phyloP scores from a whole-genome alignment of 2,113 vertebrate species.

The Struthidea cinerea region DNA sequence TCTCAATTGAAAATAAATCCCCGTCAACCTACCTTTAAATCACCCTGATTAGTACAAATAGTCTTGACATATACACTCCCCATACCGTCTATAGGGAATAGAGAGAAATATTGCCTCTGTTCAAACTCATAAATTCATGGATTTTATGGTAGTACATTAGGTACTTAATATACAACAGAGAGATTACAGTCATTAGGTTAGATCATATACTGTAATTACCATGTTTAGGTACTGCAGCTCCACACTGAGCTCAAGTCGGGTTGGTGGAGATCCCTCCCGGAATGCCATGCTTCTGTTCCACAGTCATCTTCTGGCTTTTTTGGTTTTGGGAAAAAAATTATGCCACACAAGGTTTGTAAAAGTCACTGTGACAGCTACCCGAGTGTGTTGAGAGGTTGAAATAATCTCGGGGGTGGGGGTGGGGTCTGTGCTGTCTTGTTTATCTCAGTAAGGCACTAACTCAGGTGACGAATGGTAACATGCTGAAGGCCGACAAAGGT shows the following conservation, averaged over 20 bases:
- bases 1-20: slow-evolving; percentile 38
- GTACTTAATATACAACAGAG: slow-evolving; percentile 21
- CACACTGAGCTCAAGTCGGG: neutral
- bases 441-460: neutral
- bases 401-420: neutral
- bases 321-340: neutral
- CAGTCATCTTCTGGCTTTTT: neutral
- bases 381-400: neutral
- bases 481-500: neutral
- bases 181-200: slow-evolving; percentile 20
- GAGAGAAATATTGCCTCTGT: slow-evolving; percentile 34
- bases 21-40: slow-evolving; percentile 23
- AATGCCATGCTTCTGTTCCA: neutral
- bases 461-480: neutral
- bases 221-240: neutral
- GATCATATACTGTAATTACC: neutral
- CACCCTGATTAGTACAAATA: slow-evolving; percentile 23
- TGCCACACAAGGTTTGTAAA: neutral
- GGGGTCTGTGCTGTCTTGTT: neutral
- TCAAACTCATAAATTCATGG: slow-evolving; percentile 27
- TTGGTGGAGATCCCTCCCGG: neutral
- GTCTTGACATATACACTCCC: slow-evolving; percentile 26
- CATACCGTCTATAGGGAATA: neutral
- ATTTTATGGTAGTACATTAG: neutral
- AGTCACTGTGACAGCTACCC: neutral